Percentiles rank a stretch among this genome's conserved stretches.
phyloP scores from a whole-genome alignment of 2,113 vertebrate species.

The Oxyruncus cristatus region DNA sequence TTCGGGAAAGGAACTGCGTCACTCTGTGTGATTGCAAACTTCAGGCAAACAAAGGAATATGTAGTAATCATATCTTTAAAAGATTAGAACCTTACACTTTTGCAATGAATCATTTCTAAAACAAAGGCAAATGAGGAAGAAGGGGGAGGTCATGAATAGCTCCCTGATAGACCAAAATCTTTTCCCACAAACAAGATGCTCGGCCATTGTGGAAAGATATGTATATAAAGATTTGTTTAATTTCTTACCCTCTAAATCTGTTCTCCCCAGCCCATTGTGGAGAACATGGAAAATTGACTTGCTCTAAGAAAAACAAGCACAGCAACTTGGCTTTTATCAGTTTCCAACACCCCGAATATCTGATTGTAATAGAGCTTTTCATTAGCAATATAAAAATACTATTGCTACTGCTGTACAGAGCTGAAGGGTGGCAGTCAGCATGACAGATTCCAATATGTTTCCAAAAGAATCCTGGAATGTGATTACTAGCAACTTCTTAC shows the following conservation, averaged over 20 bases:
- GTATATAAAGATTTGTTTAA: neutral
- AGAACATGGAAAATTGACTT: neutral
- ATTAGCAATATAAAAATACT: neutral
- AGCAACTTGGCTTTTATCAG: neutral
- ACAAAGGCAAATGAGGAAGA: slow-evolving; percentile 40
- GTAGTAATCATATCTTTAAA: slow-evolving; percentile 27
- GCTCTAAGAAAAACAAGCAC: neutral
- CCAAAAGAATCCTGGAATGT: neutral
- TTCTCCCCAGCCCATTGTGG: neutral
- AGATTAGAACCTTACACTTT: slow-evolving; percentile 11
- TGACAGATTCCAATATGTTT: neutral
- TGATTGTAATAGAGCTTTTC: neutral
- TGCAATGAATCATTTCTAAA: slow-evolving; percentile 34
- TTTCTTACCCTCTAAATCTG: neutral
- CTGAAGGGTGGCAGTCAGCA: neutral
- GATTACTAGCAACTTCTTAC: slow-evolving; percentile 68
- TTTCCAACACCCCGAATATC: neutral
- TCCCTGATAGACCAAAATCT: neutral
- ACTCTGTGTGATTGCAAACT: neutral
- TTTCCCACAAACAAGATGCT: slow-evolving; percentile 14
- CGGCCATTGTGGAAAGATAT: neutral
- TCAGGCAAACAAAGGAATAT: slow-evolving; percentile 22
- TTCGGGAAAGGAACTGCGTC: neutral
- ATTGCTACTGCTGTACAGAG: neutral
- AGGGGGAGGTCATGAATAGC: neutral